Conservation (phyloP, 2,797 vertebrate genomes). For the Chanos chanos region DNA sequence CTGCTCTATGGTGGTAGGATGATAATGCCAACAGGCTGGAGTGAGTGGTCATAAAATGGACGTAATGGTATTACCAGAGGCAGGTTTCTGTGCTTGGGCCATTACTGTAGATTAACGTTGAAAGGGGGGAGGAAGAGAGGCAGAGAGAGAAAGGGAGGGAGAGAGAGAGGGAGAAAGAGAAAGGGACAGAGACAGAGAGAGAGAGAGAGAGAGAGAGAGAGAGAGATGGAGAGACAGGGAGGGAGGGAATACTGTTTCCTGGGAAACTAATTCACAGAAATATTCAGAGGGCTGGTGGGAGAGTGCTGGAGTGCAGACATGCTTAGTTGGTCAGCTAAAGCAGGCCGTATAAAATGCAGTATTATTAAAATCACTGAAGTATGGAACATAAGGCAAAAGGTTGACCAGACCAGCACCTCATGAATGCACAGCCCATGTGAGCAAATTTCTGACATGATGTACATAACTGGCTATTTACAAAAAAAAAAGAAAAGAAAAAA, state of each 20-base stretch:
- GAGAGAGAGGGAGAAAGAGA: background rate
- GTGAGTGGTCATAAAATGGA: conserved; percentile 49
- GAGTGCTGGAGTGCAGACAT: background rate
- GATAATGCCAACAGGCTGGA: conserved; percentile 40
- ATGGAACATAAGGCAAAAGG: too few species aligned
- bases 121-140: background rate
- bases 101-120: conserved; percentile 42
- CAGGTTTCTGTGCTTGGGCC: conserved; percentile 40
- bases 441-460: too few species aligned
- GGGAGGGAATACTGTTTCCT: conserved; percentile 24
- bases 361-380: too few species aligned
- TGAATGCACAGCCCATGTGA: too few species aligned
- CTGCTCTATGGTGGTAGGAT: conserved; percentile 34
- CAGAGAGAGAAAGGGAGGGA: background rate
- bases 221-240: background rate
- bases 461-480: too few species aligned
- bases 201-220: background rate
- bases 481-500: too few species aligned
- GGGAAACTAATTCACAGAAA: conserved; percentile 37
- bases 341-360: background rate
- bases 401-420: too few species aligned
- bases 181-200: too few species aligned
- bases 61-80: conserved; percentile 66
- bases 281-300: background rate
- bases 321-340: background rate